Evolutionary conservation across 92 coral and sea anemone genomes (phyloP).

Genomic region (Palythoa grandiflora): DNA sequence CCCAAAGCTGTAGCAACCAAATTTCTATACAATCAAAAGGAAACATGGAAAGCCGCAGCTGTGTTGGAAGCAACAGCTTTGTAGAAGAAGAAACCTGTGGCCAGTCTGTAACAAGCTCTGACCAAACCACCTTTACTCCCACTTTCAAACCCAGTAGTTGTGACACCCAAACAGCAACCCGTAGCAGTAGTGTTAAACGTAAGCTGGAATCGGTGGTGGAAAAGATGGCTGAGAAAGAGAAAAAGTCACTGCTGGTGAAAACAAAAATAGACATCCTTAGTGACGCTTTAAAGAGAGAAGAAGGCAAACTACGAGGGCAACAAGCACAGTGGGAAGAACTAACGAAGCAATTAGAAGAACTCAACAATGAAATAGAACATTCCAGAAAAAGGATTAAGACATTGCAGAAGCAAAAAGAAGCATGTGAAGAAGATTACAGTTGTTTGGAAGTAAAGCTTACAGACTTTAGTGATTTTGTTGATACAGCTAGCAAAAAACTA

Average conservation of each 20-base stretch:
- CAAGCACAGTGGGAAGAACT: slow-evolving; percentile 5
- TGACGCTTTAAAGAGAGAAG: slow-evolving; percentile 8
- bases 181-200: not conserved
- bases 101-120: slow-evolving; percentile 18
- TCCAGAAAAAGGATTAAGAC: not conserved
- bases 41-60: not conserved
- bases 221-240: slow-evolving; percentile 23
- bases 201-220: slow-evolving; percentile 26
- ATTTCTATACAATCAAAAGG: not conserved
- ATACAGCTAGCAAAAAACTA: slow-evolving; percentile 17
- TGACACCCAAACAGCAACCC: not conserved
- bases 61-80: not conserved
- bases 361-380: not conserved
- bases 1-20: not conserved
- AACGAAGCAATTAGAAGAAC: slow-evolving; percentile 4
- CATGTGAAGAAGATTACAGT: not conserved
- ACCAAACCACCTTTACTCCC: not conserved
- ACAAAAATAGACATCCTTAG: not conserved
- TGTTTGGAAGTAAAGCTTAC: not conserved
- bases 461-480: not conserved
- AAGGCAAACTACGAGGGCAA: not conserved
- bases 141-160: not conserved
- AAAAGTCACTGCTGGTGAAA: not conserved
- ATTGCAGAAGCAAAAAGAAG: not conserved
- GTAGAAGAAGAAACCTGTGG: not conserved